A percentile compares a stretch with the other conserved stretches of the same genome.
Evolutionary conservation across 2,888 invertebrate genomes (phyloP).

Genomic region (Andrena trimmerana): DNA sequence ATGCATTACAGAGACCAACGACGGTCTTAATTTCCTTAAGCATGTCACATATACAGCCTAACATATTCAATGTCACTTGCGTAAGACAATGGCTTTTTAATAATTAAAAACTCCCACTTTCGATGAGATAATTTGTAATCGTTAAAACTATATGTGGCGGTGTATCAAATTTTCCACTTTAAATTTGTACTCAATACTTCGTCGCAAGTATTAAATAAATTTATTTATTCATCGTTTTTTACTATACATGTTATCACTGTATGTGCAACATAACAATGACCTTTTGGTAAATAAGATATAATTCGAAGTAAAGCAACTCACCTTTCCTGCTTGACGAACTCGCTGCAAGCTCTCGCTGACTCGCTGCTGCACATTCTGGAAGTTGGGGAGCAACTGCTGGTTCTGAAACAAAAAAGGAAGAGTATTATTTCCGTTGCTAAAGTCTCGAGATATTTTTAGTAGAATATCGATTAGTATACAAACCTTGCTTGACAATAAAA

Average conservation of each 20-base stretch:
- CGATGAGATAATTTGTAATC: background rate
- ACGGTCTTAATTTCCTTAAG: constrained; percentile 1
- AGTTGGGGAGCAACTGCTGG: constrained; percentile 69
- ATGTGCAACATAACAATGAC: constrained; percentile 12
- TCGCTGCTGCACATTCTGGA: constrained; percentile 69
- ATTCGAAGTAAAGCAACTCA: constrained; percentile 70
- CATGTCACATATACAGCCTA: constrained; percentile 18
- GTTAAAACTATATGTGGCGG: constrained; percentile 4
- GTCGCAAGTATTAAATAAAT: constrained; percentile 75
- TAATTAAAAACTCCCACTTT: constrained; percentile 18
- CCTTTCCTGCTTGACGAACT: constrained; percentile 81
- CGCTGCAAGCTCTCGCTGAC: constrained; percentile 76
- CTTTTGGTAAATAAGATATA: constrained; percentile 2
- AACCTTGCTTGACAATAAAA: constrained; percentile 81
- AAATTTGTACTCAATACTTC: constrained; percentile 64
- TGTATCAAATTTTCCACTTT: constrained; percentile 28
- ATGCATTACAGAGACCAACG: background rate
- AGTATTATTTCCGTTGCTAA: background rate
- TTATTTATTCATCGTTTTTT: constrained; percentile 74
- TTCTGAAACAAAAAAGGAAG: constrained; percentile 77
- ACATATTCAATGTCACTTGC: background rate
- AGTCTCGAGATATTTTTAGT: constrained; percentile 2
- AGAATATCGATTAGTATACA: constrained; percentile 52
- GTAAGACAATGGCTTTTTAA: constrained; percentile 1
- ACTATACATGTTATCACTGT: constrained; percentile 6